A percentile compares a stretch with the other conserved stretches of the same genome.
phyloP scores from a whole-genome alignment of 2,888 invertebrate species.

The Parascotia fuliginaria region DNA sequence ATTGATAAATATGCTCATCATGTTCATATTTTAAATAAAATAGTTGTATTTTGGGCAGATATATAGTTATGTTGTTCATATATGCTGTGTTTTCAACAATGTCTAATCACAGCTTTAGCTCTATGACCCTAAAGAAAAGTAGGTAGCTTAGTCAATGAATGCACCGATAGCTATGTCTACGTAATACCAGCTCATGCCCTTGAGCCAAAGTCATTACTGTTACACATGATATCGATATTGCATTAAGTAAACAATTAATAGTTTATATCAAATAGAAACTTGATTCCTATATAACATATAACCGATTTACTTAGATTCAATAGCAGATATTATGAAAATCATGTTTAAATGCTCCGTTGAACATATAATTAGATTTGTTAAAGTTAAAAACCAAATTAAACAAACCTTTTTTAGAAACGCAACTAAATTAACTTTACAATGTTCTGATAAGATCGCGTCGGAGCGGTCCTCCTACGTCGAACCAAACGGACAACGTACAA shows the following conservation, averaged over 20 bases:
- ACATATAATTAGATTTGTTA: conserved; percentile 46
- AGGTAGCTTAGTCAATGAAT: too few species aligned
- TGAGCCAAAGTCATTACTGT: conserved; percentile 29
- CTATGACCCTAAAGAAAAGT: too few species aligned
- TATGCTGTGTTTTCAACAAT: too few species aligned
- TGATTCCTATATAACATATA: conserved; percentile 14
- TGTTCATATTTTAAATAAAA: too few species aligned
- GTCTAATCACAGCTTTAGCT: too few species aligned
- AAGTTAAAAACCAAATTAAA: conserved; percentile 54
- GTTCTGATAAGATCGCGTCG: conserved; percentile 61
- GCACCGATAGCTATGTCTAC: too few species aligned
- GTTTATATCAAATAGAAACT: conserved; percentile 25
- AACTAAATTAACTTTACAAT: conserved; percentile 62
- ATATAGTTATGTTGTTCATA: too few species aligned
- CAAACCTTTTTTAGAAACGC: conserved; percentile 49
- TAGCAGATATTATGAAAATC: conserved; percentile 30
- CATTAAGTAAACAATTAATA: conserved; percentile 12
- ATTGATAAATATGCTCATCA: too few species aligned
- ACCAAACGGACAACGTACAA: conserved; percentile 53
- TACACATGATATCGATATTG: conserved; percentile 4
- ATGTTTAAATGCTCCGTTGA: conserved; percentile 42
- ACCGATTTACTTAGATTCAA: conserved; percentile 19
- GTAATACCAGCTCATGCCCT: too few species aligned
- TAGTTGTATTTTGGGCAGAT: too few species aligned
- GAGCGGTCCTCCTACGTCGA: conserved; percentile 61